Base-by-base conservation (phyloP, 2,797 vertebrate genomes). In the Brotula barbata region DNA sequence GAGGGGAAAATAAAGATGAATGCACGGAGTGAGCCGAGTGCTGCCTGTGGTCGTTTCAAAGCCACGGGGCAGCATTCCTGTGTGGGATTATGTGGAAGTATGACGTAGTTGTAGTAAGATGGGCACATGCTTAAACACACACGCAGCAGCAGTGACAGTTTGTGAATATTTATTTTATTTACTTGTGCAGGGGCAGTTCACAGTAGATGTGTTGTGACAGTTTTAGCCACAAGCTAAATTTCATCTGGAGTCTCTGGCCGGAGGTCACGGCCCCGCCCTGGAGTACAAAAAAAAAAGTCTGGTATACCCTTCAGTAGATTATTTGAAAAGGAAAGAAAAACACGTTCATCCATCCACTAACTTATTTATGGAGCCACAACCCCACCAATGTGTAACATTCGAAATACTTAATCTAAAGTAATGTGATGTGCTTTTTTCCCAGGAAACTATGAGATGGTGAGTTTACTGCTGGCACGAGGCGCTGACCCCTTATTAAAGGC, bases 391-490 rank as follows among this genome's bases (percentile, higher is more conserved):
- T n/a, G n/a, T n/a, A n/a, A n/a, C n/a, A n/a, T n/a, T n/a, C n/a
- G n/a, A n/a, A n/a, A n/a, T n/a, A n/a, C n/a, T n/a, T n/a, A n/a
- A n/a, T n/a, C n/a, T 68, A 14, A 59, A 1, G 17, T 5, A 19
- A 7, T 22, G 33, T 51, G 74, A 31, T 58, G 16, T 75, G 21
- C 80, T 58, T 66, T 40, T 8, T 8, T 4, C 25, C 4, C 44
- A 98, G 96, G 96, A 16, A 98, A 99, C 89, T 99, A 99, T 0
- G 97, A 99, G 86, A 85, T 99, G 92, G 97, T 98, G 68, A 98
- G 94, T 77, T 73, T 99, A 76, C 65, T 99, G 50, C 89, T 99
- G 21, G 93, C 93, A 13, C 82, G 95, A 7, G 97, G 95, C 0
- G 96, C 96, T 0, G 97, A 99, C 46, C 96, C 97, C 0, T 90